A percentile compares a stretch with the other conserved stretches of the same genome.
Evolutionary conservation across 2,888 invertebrate species (phyloP).

Genomic region (Cataglyphis rosenhaueri): DNA sequence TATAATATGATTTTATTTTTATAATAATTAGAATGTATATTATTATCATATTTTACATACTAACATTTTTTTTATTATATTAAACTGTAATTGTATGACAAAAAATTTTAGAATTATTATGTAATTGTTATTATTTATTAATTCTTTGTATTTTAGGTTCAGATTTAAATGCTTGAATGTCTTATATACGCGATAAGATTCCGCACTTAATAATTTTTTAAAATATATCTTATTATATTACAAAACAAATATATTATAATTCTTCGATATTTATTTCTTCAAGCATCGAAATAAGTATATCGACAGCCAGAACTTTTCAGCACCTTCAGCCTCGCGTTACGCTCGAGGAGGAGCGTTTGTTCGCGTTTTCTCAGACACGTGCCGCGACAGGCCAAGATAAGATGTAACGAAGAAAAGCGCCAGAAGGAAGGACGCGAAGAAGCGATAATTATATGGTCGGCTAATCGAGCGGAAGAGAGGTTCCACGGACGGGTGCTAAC

Average conservation of each 20-base stretch:
- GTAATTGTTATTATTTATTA: not conserved
- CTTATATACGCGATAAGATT: not conserved
- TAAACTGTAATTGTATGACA: not conserved
- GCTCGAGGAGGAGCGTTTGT: not conserved
- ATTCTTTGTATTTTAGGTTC: not conserved
- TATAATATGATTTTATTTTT: not conserved
- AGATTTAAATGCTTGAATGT: not conserved
- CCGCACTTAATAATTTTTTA: not conserved
- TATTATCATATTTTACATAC: not conserved
- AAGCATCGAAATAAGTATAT: not conserved
- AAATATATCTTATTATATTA: not conserved
- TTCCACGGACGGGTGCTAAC: constrained; percentile 36
- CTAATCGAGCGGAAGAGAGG: constrained; percentile 24
- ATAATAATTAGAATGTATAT: not conserved
- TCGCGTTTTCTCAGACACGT: constrained; percentile 9
- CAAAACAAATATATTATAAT: not conserved
- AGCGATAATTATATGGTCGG: constrained; percentile 55
- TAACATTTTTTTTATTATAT: not conserved
- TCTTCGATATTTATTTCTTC: not conserved
- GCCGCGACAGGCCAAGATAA: constrained; percentile 4
- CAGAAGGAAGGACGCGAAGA: constrained; percentile 9
- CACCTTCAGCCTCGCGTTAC: constrained; percentile 13
- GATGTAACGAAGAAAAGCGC: constrained; percentile 32
- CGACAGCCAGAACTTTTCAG: constrained; percentile 30
- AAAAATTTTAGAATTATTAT: not conserved